Base-by-base conservation (phyloP, 2,888 invertebrate genomes). In the Euzophera pinguis region DNA sequence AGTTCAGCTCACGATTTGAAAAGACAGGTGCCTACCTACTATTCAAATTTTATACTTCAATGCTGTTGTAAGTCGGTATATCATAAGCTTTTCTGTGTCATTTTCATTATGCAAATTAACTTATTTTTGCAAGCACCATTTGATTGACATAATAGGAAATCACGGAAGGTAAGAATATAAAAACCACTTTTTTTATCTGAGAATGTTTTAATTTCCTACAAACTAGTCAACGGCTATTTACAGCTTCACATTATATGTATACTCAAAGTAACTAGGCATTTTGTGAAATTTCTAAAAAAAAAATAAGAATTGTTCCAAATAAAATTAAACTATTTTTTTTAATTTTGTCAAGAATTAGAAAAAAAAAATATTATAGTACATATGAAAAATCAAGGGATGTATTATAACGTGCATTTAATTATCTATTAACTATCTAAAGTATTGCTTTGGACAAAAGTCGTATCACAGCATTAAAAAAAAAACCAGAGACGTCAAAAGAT, bases 191-290 rank as follows among this genome's bases (percentile, higher is more conserved):
- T 52, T 17, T 39, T 50, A 49, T 43, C 45, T 50, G 48, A 52
- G 54, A 55, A 54, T 65, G 48, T 59, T 61, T 61, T 62, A 63
- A 77, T 73, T 70, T 77, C 78, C 89, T 89, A 89, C 85, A 75
- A 72, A 90, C 88, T 88, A 89, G 74, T 86, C 76, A 89, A 89
- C 87, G 74, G 80, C 78, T 88, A 89, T 90, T 54, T 88, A 89
- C 88, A 89, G 81, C 82, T 61, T 69, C 63, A 63, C 69, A 64
- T 10, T 59, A 61, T 59, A 57, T 47, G 39, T n/a, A 49, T 49
- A 49, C 17, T 50, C 39, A 38, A 13, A 14, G 27, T 49, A 41
- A 41, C 29, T 29, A 22, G 22, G 13, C 32, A 41, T 50, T 51
- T 27, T 42, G 47, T 48, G 42, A 54, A 53, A 38, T 47, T 10